Conservation (phyloP, 2,113 vertebrate species). For the Charina bottae region DNA sequence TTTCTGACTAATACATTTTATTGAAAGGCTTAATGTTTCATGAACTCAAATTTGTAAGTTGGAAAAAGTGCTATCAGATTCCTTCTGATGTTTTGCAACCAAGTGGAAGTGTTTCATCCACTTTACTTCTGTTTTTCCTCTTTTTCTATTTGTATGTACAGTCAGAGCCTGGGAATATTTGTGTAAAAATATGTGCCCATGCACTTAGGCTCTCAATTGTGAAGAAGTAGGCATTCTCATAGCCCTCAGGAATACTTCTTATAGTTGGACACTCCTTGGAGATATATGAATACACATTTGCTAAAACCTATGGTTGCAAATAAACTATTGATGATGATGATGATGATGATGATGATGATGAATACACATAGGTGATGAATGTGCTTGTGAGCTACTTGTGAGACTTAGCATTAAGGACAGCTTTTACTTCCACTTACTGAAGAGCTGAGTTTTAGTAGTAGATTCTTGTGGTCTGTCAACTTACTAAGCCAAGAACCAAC, state of each 20-base stretch:
- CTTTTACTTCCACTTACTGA: background rate
- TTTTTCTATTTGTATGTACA: background rate
- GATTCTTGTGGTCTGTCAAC: background rate
- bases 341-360: too few species aligned
- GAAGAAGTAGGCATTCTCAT: rapidly evolving
- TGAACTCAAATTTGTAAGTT: background rate
- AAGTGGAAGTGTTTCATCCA: background rate
- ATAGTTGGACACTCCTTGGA: background rate
- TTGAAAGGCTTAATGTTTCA: background rate
- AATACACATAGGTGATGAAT: background rate
- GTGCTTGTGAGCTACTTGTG: background rate
- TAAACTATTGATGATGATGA: too few species aligned
- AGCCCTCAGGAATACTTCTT: background rate
- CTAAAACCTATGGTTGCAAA: too few species aligned
- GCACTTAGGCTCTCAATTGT: background rate
- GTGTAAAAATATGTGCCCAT: background rate
- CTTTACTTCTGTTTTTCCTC: background rate
- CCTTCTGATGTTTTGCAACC: background rate
- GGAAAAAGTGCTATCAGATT: background rate
- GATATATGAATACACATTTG: background rate
- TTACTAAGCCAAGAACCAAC: conserved; percentile 6
- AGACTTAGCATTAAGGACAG: background rate
- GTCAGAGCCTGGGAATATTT: background rate
- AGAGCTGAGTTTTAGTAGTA: background rate
- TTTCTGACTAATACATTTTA: background rate